Evolutionary conservation across 2,888 invertebrate species (phyloP).

Genomic region (Linnaemya tessellans): DNA sequence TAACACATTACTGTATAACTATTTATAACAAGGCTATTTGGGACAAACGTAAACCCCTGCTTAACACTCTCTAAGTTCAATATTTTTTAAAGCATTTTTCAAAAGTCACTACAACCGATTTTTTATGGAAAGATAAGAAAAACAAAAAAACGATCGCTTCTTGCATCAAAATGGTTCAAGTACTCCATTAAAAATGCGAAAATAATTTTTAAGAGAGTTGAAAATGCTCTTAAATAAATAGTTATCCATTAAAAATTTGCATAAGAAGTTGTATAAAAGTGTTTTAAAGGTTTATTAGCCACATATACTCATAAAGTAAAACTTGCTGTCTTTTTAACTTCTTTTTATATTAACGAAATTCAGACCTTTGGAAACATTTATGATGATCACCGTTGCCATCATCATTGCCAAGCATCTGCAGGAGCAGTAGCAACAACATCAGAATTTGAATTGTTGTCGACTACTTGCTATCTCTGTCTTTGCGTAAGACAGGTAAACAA

Average conservation of each 20-base stretch:
- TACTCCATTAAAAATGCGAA: neutral
- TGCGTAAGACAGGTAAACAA: conserved; percentile 82
- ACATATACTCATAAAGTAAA: conserved; percentile 58
- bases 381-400: conserved; percentile 59
- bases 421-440: conserved; percentile 49
- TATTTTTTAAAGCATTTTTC: neutral
- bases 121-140: neutral
- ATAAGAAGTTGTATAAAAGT: conserved; percentile 7
- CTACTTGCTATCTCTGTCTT: conserved; percentile 76
- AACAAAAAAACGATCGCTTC: neutral
- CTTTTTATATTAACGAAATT: conserved; percentile 33
- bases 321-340: neutral
- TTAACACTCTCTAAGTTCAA: neutral
- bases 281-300: conserved; percentile 52
- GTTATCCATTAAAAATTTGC: neutral
- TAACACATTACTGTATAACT: no score
- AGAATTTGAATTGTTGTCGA: conserved; percentile 60
- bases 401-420: conserved; percentile 45
- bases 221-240: conserved; percentile 39
- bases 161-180: neutral
- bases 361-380: conserved; percentile 57
- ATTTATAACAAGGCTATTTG: no score
- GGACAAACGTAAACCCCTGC: neutral
- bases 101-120: neutral
- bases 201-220: conserved; percentile 44